Conservation (phyloP, 1,140 invertebrate genomes). For the Zaprionus davidi region DNA sequence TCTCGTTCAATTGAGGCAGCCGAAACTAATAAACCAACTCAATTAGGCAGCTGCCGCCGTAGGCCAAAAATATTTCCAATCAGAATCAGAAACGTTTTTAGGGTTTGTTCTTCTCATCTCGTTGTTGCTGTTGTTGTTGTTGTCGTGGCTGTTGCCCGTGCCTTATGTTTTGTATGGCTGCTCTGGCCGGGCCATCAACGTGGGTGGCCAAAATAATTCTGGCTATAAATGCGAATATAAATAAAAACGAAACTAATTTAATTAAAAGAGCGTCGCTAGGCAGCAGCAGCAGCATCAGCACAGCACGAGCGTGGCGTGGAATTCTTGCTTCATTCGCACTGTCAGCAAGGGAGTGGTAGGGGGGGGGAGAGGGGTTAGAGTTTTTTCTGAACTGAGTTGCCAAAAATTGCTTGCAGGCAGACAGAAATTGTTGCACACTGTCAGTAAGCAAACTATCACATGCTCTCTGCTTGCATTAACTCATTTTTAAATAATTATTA, state of each 20-base stretch:
- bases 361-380: no score
- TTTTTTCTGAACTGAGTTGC: no score
- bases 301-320: not conserved
- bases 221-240: slow-evolving; percentile 56
- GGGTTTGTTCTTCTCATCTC: slow-evolving; percentile 10
- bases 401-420: not conserved
- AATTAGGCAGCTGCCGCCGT: slow-evolving; percentile 63
- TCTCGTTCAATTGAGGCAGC: slow-evolving; percentile 3
- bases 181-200: slow-evolving; percentile 21
- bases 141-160: not conserved
- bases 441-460: no score
- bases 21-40: slow-evolving; percentile 72
- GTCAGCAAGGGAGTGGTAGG: no score
- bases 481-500: no score
- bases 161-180: slow-evolving; percentile 53
- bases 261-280: slow-evolving; percentile 55
- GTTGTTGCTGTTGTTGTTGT: not conserved
- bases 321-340: not conserved
- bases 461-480: no score
- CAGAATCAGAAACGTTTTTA: slow-evolving; percentile 47
- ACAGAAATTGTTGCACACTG: no score
- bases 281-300: not conserved
- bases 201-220: slow-evolving; percentile 36
- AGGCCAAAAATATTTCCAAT: slow-evolving; percentile 53
- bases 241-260: slow-evolving; percentile 74